Conservation (phyloP, 2,113 vertebrate species). For the Lethenteron reissneri region DNA sequence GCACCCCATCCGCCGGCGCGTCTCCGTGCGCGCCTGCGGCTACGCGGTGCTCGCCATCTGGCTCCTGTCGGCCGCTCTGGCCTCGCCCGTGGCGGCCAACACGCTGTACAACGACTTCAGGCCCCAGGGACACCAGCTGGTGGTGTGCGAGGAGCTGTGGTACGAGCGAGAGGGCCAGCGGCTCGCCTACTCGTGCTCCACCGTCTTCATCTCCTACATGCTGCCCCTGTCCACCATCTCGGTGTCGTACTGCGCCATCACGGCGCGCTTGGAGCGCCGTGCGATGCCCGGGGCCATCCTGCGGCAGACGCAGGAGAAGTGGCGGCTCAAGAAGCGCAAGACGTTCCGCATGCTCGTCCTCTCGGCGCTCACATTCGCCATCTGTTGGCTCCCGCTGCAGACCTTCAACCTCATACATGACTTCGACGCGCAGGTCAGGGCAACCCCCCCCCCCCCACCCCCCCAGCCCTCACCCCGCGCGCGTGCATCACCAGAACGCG, state of each 20-base stretch:
- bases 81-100: constrained; percentile 29
- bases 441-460: no score
- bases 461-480: no score
- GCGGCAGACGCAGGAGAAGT: constrained; percentile 10
- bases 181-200: constrained; percentile 43
- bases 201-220: constrained; percentile 45
- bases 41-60: constrained; percentile 35
- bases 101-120: constrained; percentile 22
- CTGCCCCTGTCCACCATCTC: constrained; percentile 38
- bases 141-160: constrained; percentile 59
- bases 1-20: constrained; percentile 34
- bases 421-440: constrained; percentile 23
- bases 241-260: constrained; percentile 49
- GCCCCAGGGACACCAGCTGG: no score
- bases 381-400: constrained; percentile 65
- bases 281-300: constrained; percentile 20
- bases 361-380: constrained; percentile 41
- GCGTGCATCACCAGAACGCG: no score
- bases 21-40: constrained; percentile 27
- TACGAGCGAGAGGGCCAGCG: constrained; percentile 23
- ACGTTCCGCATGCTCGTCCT: constrained; percentile 43
- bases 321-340: constrained; percentile 15
- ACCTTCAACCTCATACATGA: constrained; percentile 43
- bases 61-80: constrained; percentile 31
- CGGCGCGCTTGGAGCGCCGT: constrained; percentile 28